phyloP scores from a whole-genome alignment of 2,888 invertebrate species.

The Campoletis raptor region DNA sequence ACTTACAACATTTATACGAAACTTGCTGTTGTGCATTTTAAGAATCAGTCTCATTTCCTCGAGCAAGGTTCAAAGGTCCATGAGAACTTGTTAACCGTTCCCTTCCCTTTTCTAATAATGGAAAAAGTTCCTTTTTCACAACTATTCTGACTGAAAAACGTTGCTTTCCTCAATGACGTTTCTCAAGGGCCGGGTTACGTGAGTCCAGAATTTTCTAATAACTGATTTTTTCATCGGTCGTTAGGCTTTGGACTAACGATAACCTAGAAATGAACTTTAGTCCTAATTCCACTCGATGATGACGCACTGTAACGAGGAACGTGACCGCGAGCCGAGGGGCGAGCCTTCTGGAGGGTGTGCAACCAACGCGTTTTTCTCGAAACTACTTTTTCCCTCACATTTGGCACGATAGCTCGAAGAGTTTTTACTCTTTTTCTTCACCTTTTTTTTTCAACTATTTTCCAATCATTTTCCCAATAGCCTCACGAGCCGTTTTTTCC shows the following conservation, averaged over 20 bases:
- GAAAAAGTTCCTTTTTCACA: background rate
- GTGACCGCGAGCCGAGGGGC: background rate
- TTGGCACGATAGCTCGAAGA: background rate
- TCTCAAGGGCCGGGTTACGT: background rate
- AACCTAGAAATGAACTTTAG: background rate
- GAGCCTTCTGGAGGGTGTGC: background rate
- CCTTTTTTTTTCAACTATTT: background rate
- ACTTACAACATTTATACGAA: slow-evolving; percentile 45
- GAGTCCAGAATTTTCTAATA: background rate
- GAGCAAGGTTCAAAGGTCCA: background rate
- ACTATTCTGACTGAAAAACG: background rate
- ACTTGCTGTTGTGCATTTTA: slow-evolving; percentile 53
- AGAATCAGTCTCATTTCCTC: slow-evolving; percentile 46
- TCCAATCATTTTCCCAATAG: background rate
- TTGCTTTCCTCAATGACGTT: background rate
- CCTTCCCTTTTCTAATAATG: background rate
- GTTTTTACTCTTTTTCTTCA: background rate
- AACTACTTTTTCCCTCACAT: background rate
- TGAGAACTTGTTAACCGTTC: background rate
- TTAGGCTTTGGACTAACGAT: background rate
- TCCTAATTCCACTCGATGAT: background rate
- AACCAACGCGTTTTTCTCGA: background rate
- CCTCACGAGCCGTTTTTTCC: background rate
- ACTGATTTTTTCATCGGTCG: background rate
- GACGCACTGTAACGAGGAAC: background rate